Conservation (phyloP, 2,113 vertebrate genomes). For the Arvicanthis niloticus region DNA sequence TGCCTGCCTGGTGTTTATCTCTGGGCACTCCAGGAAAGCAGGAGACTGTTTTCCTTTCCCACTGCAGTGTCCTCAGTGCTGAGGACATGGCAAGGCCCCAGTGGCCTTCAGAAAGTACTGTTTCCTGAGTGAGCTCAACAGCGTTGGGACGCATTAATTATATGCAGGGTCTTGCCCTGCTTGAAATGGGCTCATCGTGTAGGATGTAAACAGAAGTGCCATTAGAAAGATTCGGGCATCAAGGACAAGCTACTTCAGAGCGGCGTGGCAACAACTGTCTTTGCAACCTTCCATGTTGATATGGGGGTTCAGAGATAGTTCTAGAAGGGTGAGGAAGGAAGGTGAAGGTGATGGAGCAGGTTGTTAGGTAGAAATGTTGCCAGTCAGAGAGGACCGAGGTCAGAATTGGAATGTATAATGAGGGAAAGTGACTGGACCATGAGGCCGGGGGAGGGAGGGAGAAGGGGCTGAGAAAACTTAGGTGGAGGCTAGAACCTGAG, state of each 20-base stretch:
- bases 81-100: neutral
- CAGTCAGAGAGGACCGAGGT: neutral
- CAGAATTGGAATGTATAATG: neutral
- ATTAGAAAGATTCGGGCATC: neutral
- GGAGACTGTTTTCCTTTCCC: neutral
- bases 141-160: neutral
- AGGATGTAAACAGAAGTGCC: neutral
- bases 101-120: neutral
- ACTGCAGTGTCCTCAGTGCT: neutral
- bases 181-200: neutral
- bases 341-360: neutral
- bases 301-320: neutral
- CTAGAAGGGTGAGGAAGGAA: neutral
- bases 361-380: neutral
- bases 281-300: neutral
- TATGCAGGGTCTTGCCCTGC: neutral
- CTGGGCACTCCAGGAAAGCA: neutral
- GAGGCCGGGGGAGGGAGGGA: neutral
- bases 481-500: neutral
- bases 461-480: neutral
- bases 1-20: neutral
- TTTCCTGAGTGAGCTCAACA: slow-evolving; percentile 10
- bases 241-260: accelerated
- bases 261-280: neutral
- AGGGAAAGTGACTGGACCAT: neutral